These are phyloP conservation scores for Melanotus villosus DNA, from an alignment of 2,888 invertebrate genomes.

Conservation along the genomic window DNA sequence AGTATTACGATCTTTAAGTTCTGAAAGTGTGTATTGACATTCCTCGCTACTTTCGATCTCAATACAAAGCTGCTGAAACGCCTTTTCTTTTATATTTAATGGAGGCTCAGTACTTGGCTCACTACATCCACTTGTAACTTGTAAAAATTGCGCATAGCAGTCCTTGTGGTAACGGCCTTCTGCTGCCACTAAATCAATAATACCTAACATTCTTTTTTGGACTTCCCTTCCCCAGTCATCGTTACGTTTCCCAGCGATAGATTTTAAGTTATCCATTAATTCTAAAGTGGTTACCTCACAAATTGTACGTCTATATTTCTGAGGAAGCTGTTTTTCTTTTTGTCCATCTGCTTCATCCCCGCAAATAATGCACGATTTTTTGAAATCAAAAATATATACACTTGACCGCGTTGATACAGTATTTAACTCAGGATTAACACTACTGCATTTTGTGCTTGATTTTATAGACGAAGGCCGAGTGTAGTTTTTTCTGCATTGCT, in stretches of 20 bases:
- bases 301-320: conserved; percentile 13
- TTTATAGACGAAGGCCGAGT: conserved; percentile 11
- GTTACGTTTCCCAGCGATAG: conserved; percentile 2
- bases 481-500: conserved; percentile 11
- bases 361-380: conserved; percentile 15
- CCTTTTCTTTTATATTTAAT: background rate
- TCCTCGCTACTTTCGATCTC: conserved; percentile 3
- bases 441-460: conserved; percentile 13
- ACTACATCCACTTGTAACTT: conserved; percentile 1
- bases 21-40: background rate
- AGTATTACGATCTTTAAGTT: conserved; percentile 7
- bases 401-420: conserved; percentile 9
- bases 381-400: background rate
- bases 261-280: conserved; percentile 2
- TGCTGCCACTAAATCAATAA: conserved; percentile 12
- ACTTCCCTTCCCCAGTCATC: conserved; percentile 14
- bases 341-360: background rate
- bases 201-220: background rate
- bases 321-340: conserved; percentile 5
- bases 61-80: conserved; percentile 6
- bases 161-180: conserved; percentile 11
- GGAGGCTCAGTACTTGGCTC: background rate
- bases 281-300: conserved; percentile 1
- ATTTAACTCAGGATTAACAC: conserved; percentile 3
- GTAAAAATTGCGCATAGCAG: conserved; percentile 1